Evolutionary conservation across 2,113 vertebrate species (phyloP).

Genomic region (Oreotragus oreotragus): DNA sequence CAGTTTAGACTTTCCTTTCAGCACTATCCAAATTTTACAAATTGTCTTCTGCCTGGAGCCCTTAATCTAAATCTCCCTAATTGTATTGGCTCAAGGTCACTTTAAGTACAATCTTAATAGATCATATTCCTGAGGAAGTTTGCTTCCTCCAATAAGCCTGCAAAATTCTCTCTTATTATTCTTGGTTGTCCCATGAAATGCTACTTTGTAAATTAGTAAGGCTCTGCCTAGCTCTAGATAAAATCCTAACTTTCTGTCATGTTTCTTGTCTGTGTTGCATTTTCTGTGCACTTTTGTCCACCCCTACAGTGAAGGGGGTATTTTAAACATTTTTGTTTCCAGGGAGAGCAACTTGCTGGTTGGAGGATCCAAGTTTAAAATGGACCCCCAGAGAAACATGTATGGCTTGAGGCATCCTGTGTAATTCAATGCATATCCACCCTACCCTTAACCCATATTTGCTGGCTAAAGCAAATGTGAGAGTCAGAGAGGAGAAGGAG

Average conservation of each 20-base stretch:
- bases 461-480: background rate
- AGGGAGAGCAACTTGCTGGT: background rate
- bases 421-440: constrained; percentile 20
- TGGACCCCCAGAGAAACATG: background rate
- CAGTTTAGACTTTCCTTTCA: background rate
- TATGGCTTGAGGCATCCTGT: constrained; percentile 2
- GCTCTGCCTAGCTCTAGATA: background rate
- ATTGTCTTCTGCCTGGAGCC: background rate
- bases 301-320: background rate
- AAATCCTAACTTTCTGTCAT: background rate
- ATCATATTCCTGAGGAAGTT: constrained; percentile 24
- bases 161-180: background rate
- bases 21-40: background rate
- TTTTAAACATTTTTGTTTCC: constrained; percentile 42
- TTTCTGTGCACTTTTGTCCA: background rate
- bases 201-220: constrained; percentile 17
- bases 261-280: background rate
- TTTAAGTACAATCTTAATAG: constrained; percentile 6
- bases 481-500: background rate
- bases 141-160: constrained; percentile 27
- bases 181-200: background rate
- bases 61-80: background rate
- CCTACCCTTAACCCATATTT: background rate
- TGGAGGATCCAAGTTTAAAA: constrained; percentile 20
- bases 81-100: constrained; percentile 32